Evolutionary conservation across 64 coral and sea anemone genomes (phyloP), one percentile per base, ranked within the genome.

Genomic region (Pocillopora verrucosa): DNA sequence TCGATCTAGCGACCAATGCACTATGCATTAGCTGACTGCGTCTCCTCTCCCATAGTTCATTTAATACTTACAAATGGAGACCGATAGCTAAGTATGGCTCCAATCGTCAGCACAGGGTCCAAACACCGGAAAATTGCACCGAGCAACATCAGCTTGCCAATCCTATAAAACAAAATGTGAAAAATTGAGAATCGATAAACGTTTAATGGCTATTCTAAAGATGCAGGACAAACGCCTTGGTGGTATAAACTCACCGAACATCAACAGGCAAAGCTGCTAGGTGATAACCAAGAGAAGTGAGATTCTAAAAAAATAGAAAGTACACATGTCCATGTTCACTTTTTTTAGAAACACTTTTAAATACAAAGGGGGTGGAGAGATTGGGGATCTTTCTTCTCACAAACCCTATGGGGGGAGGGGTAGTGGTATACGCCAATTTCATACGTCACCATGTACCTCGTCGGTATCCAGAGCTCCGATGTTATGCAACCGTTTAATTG

Each of bases 121-220:
- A 96, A 26, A 78, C 94, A 96, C 20, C 88, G 76, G 74, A 96
- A 96, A 38, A 96, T 96, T 20, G 94, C 91, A 14, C 94, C 94
- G 57, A 96, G 89, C 57, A 96, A 74, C 88, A 96, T 96, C 17
- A 96, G 86, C 70, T 96, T 96, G 1, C 94, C 94, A 70, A 96
- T 96, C 65, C 94, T 96, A 69, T 1, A 76, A 86, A 15, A 89
- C 1, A 76, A 61, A 75, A 70, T 25, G 0, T 22, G 16, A 16
- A 67, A 7, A 17, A 16, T 9, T 67, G 67, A 70, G n/a, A 70
- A 24, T 70, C 61, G 61, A 13, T 63, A 17, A 63, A 63, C 12
- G 16, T 63, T 17, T 63, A 2, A 1, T 63, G 16, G 1, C 7
- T 51, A 7, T 51, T 51, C 41, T 7, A 51, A 0, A 51, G 41